Base-by-base conservation (phyloP, 2,113 vertebrate genomes). In the Alouatta palliata region DNA sequence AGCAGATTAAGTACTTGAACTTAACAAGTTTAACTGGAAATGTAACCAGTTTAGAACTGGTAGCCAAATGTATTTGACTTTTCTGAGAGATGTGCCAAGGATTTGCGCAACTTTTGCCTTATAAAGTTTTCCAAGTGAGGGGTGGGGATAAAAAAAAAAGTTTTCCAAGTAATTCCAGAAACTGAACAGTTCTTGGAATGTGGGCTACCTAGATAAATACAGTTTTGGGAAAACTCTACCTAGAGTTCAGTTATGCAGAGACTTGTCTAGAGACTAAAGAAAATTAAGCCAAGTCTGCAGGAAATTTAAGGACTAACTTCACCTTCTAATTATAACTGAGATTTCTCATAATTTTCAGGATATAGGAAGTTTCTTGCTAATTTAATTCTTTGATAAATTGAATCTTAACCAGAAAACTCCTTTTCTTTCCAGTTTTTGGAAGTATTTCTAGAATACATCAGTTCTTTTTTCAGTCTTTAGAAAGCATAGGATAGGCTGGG, bases 151-250 rank as follows among this genome's bases (percentile, higher is more conserved):
- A 52, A 52, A 52, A 52, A 52, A 52, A 19, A 82, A 84, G 49
- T 92, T 92, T 95, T 97, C 76, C 76, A 84, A 87, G 68, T 94
- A 97, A 92, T 92, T 87, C 27, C 64, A 96, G 71, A 94, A 97
- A 76, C 76, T 76, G 43, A 91, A 23, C 64, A 86, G 76, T 94
- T 96, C 85, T 90, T 97, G 81, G 76, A 96, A 90, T 79, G 54
- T 80, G 47, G 30, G 49, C 52, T 95, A 91, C 61, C 25, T 94
- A 80, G 47, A 91, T 80, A 92, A 96, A 84, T 61, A 64, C 16
- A 68, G 37, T 76, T 96, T 96, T 76, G 56, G 77, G 73, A 97
- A 94, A 95, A 71, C 61, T 95, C 52, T 93, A 88, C 13, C 14
- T 52, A 37, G 64, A 81, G 32, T 85, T 96, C 64, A 85, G 17